phyloP scores from a whole-genome alignment of 2,888 invertebrate species.

The Brachypalpus laphriformis region DNA sequence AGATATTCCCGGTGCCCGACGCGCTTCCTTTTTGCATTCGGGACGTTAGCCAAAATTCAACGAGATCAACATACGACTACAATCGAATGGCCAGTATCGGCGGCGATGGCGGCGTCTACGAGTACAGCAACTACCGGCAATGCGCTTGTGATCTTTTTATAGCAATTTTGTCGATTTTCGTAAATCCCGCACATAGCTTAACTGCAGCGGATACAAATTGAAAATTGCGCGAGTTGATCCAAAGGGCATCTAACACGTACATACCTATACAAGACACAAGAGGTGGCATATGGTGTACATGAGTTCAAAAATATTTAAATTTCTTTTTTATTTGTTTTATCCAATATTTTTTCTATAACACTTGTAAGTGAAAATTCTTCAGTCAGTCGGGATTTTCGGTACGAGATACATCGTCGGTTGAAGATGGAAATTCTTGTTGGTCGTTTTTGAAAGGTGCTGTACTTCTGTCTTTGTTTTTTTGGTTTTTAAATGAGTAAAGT shows the following conservation, averaged over 20 bases:
- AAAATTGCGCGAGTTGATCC: conserved; percentile 28
- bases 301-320: conserved; percentile 23
- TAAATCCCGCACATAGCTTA: conserved; percentile 25
- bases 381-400: conserved; percentile 76
- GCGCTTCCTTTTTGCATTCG: conserved; percentile 10
- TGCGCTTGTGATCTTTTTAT: conserved; percentile 53
- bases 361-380: conserved; percentile 59
- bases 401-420: conserved; percentile 73
- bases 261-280: conserved; percentile 33
- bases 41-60: conserved; percentile 32
- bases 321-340: conserved; percentile 4
- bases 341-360: conserved; percentile 18
- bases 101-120: conserved; percentile 37
- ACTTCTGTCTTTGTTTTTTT: conserved; percentile 5
- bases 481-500: conserved; percentile 22
- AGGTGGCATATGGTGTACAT: conserved; percentile 33
- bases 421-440: conserved; percentile 49
- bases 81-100: conserved; percentile 1
- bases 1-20: background rate
- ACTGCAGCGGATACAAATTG: conserved; percentile 31
- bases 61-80: background rate
- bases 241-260: conserved; percentile 51
- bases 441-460: conserved; percentile 36
- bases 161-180: conserved; percentile 38
- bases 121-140: background rate